Evolutionary conservation across 2,888 invertebrate genomes (phyloP), one percentile per base, ranked within the genome.

Genomic region (Yponomeuta cagnagella): DNA sequence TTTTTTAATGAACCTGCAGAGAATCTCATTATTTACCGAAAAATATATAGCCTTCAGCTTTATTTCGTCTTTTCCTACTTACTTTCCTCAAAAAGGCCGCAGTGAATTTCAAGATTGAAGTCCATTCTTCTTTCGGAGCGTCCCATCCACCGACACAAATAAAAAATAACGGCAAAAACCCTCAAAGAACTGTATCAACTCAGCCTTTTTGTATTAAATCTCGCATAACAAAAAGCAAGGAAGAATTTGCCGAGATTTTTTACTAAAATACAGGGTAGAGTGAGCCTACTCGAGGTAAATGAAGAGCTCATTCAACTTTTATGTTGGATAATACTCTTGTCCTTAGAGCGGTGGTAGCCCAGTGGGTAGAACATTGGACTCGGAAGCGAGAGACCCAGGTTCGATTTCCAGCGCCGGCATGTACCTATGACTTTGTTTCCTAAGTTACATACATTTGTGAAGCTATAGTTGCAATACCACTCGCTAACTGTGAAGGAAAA

Each of bases 181-280:
- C 15, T 58, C 52, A 58, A 15, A 58, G 43, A 52, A 52, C 2
- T 52, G 12, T 52, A 52, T 52, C 52, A 52, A 58, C 52, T 12
- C 52, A 58, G 52, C 12, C 52, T 58, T 58, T 58, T 58, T 58
- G 52, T 58, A 58, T 58, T 58, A 58, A 58, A 58, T 58, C 52
- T 58, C 52, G 52, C 52, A 58, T 58, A 58, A 58, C 52, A 58
- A 58, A 58, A 58, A 58, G 52, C 52, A 58, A 58, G 52, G 15
- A 58, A 15, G 15, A 58, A 15, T 58, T 58, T 12, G 52, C 15
- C 52, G 52, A 2, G 52, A 12, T 3, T 58, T 15, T 58, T 58
- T 12, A 58, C 52, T 15, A 58, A 58, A 58, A 58, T 12, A 58
- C 15, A 58, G 52, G 52, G 52, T 15, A 58, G 5, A 15, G 15